Evolutionary conservation across 2,888 invertebrate species (phyloP).

Genomic region (Chaetogeoica ovagalla): DNA sequence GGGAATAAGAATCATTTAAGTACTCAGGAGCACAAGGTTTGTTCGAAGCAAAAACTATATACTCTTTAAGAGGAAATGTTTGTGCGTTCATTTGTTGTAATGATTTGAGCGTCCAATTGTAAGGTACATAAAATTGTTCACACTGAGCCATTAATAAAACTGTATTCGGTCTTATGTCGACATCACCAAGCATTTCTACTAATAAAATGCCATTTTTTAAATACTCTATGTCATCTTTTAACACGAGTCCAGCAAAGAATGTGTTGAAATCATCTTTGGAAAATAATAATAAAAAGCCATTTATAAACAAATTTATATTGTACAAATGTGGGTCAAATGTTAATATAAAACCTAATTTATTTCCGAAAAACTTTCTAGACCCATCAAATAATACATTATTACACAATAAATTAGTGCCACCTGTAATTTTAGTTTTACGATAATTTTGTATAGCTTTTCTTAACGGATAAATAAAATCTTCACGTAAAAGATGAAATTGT

Average conservation of each 20-base stretch:
- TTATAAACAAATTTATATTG: conserved; percentile 67
- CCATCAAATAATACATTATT: conserved; percentile 58
- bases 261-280: conserved; percentile 71
- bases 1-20: conserved; percentile 55
- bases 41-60: conserved; percentile 65
- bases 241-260: conserved; percentile 71
- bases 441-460: conserved; percentile 64
- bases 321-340: conserved; percentile 56
- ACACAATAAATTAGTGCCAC: conserved; percentile 62
- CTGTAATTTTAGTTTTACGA: conserved; percentile 24
- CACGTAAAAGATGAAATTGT: conserved; percentile 75
- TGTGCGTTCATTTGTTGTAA: conserved; percentile 65
- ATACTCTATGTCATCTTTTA: conserved; percentile 63
- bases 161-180: conserved; percentile 59
- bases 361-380: conserved; percentile 31
- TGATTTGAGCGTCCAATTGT: conserved; percentile 72
- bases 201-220: conserved; percentile 59
- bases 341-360: conserved; percentile 43
- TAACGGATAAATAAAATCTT: conserved; percentile 78
- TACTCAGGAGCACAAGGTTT: conserved; percentile 60
- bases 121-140: conserved; percentile 80
- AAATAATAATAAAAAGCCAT: conserved; percentile 75
- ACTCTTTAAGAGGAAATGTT: conserved; percentile 70
- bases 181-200: conserved; percentile 58
- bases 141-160: conserved; percentile 73